Evolutionary conservation across 1,140 invertebrate species (phyloP), one percentile per base, ranked within the genome.

Genomic region (Trissolcus basalis): DNA sequence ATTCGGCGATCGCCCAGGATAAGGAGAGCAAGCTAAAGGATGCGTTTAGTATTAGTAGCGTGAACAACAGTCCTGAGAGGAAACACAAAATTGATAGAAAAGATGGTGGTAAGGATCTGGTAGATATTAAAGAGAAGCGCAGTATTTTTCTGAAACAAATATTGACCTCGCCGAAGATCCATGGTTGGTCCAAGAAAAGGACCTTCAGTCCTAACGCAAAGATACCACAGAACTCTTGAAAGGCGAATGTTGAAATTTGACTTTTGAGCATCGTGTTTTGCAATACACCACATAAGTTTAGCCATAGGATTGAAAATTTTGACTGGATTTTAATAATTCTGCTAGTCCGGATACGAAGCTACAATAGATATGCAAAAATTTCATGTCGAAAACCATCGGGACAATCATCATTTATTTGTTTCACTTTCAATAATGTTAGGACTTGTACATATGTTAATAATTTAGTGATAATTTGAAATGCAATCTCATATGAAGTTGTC

Each of bases 101-200:
- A 15, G 12, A 16, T 59, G 73, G 65, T 71, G 76, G 81, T 73
- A 60, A 69, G 63, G 51, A 43, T 78, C 85, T 48, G 80, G 83
- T 81, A 75, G 89, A 85, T 79, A 82, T 90, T 16, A 91, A 89
- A 71, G 90, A 91, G 48, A 91, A 90, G 69, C 81, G 89, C 70
- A 90, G 87, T 49, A 73, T 91, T 63, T 91, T 91, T 82, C 83
- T 91, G 75, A 91, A 91, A 76, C 90, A 91, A 85, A 90, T 91
- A 36, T 79, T 91, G 58, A 91, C 89, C 55, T 90, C 90, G 11
- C 89, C 90, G 43, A 91, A 90, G 82, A 89, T 91, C 54, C 89
- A 89, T 59, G 89, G 72, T 4, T 88, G 85, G 83, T 82, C 79
- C 36, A 87, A 84, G 61, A 82, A 80, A 43, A 81, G 81, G 27